Conservation (phyloP, 2,797 vertebrate genomes). For the Lepilemur ruficaudatus region DNA sequence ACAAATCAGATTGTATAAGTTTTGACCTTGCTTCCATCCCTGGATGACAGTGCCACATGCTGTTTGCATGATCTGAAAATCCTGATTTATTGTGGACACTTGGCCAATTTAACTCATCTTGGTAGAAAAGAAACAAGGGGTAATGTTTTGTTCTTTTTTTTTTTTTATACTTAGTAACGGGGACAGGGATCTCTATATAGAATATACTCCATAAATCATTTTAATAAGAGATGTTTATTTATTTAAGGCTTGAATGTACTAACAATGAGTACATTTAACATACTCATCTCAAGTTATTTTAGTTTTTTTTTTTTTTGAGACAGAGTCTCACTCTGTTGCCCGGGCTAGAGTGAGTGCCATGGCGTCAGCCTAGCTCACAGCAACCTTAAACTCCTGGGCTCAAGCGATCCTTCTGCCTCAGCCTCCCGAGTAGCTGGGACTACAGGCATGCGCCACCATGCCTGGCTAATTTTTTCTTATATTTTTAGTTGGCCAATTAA, state of each 20-base stretch:
- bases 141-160: not conserved
- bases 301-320: too few relatives aligned
- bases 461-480: too few relatives aligned
- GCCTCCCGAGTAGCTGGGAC: too few relatives aligned
- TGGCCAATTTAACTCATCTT: not conserved
- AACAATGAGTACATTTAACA: conserved; percentile 9
- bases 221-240: not conserved
- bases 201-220: not conserved
- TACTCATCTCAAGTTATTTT: not conserved
- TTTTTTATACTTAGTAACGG: conserved; percentile 14
- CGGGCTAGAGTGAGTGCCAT: too few relatives aligned
- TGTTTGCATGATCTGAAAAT: not conserved
- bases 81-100: not conserved
- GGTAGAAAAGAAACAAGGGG: not conserved
- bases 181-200: not conserved
- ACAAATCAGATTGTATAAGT: not conserved
- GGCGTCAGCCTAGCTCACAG: too few relatives aligned
- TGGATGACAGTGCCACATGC: not conserved
- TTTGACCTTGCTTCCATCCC: not conserved
- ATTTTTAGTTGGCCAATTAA: too few relatives aligned
- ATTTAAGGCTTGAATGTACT: not conserved
- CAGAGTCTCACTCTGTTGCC: too few relatives aligned
- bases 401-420: too few relatives aligned
- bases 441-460: too few relatives aligned
- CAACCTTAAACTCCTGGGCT: too few relatives aligned